Evolutionary conservation across 2,797 vertebrate species (phyloP), one percentile per base, ranked within the genome.

Genomic region (Arctocebus calabarensis): DNA sequence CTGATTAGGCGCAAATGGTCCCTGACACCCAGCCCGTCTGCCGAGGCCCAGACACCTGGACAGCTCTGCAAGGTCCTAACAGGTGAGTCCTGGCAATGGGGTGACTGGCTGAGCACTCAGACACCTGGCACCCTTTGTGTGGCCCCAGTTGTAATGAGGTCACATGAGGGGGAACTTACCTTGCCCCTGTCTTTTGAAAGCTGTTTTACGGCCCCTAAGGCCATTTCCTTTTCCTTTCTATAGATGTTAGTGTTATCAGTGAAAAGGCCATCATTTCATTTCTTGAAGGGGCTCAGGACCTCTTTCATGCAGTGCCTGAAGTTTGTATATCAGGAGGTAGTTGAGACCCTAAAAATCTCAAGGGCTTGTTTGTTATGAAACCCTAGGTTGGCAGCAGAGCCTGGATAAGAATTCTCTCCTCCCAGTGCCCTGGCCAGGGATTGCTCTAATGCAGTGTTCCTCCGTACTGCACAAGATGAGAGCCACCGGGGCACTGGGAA

Each of bases 1-100:
- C 97, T 98, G 79, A 90, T 99, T 97, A 98, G 99, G 85, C 98
- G 97, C 25, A 98, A 97, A 66, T 98, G 99, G 95, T 98, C 98
- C 84, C 40, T 95, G 5, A 64, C 71, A 4, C n/a, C 97, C 7
- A 55, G 40, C 82, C 96, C 48, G 0, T 29, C 98, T 66, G 0
- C 23, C 11, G 37, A 91, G 88, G 3, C 79, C 0, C 94, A n/a
- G 4, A 1, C 3, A 7, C 48, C 98, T 1, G 88, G 97, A n/a
- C 98, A 97, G 90, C 98, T 66, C 98, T 99, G 99, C 98, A 98
- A 97, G 84, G 98, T 99, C 48, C 96, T 99, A 34, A 96, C 98
- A 98, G 99, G 99, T 99, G 98, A 99, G 99, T 96, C 88, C 32
- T 62, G 93, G 59, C 87, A 70, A 23, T 3, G 48, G 37, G 55